Conservation (phyloP, 2,113 vertebrate species). For the Cebus imitator region DNA sequence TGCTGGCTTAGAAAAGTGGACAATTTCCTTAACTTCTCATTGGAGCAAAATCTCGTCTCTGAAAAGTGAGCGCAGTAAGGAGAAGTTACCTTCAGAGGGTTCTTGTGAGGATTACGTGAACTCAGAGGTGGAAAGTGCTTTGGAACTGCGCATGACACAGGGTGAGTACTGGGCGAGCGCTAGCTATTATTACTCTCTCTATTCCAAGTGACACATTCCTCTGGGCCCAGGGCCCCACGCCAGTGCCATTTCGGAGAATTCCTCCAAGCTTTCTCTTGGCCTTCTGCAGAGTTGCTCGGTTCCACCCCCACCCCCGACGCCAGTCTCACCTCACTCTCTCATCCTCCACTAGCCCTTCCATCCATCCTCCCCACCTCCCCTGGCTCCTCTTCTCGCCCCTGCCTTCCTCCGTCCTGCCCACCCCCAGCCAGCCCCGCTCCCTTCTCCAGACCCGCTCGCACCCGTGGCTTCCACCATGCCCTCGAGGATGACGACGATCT, state of each 20-base stretch:
- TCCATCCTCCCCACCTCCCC: not conserved
- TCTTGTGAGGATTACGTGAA: not conserved
- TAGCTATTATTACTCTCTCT: not conserved
- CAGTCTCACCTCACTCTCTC: not conserved
- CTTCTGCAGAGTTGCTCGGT: not conserved
- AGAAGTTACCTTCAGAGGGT: not conserved
- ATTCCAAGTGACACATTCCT: not conserved
- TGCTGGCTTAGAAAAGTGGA: not conserved
- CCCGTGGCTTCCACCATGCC: constrained; percentile 94
- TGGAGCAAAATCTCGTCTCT: not conserved
- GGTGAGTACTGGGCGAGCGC: not conserved
- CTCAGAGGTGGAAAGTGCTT: not conserved
- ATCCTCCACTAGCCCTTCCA: not conserved
- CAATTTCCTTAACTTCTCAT: not conserved
- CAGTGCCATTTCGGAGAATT: not conserved
- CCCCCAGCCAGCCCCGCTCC: not conserved
- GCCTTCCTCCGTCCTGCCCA: rapidly evolving
- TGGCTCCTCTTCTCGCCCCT: not conserved
- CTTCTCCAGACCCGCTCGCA: constrained; percentile 28
- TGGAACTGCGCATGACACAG: not conserved
- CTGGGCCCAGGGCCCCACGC: not conserved
- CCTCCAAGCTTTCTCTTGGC: not conserved
- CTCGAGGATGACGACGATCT: constrained; percentile 92
- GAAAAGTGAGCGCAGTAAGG: not conserved
- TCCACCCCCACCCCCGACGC: not conserved